Base-by-base conservation (phyloP, 2,113 vertebrate genomes). In the Saccopteryx bilineata region DNA sequence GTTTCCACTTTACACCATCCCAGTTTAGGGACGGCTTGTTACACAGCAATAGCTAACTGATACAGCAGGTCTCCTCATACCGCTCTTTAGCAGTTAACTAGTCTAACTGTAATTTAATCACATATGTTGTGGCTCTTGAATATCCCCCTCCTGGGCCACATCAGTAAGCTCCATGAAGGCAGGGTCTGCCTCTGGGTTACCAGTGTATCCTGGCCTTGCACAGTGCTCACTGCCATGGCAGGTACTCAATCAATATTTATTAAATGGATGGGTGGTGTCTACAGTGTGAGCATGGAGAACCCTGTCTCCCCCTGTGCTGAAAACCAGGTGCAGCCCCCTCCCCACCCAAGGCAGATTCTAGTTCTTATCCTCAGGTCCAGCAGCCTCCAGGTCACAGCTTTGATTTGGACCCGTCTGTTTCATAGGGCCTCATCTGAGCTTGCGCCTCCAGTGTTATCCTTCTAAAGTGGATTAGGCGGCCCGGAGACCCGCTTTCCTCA, bases 391-490 rank as follows among this genome's bases (percentile, higher is more conserved):
- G 68, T 52, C 86, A 26, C 1, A 3, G 83, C 81, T 75, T 28
- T n/a, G 39, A 9, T 63, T 11, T 26, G 7, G 74, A 52, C 89
- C 31, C 2, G 18, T 12, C 50, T 1, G 7, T 58, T 69, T 86
- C 78, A 46, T 82, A 7, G 69, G 4, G 0, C 63, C 74, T 71
- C 46, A 14, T 75, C 74, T 23, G 72, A 69, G 69, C 58, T 33
- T 12, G 50, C 11, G 31, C 12, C 74, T 5, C 26, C 69, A 21
- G n/a, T 11, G 56, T 60, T 56, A 28, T 60, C 50, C 63, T 72
- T 24, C 80, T 76, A 89, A 97, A 97, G 97, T 96, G 96, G 95
- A 97, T 97, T 97, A 96, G 96, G 93, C 5, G 18, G 90, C 87
- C 75, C 54, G 56, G 76, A 83, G 97, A 78, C 83, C 33, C 0